These are phyloP conservation scores for Mesoligia furuncula DNA, from an alignment of 2,888 invertebrate genomes.

Conservation along the genomic window DNA sequence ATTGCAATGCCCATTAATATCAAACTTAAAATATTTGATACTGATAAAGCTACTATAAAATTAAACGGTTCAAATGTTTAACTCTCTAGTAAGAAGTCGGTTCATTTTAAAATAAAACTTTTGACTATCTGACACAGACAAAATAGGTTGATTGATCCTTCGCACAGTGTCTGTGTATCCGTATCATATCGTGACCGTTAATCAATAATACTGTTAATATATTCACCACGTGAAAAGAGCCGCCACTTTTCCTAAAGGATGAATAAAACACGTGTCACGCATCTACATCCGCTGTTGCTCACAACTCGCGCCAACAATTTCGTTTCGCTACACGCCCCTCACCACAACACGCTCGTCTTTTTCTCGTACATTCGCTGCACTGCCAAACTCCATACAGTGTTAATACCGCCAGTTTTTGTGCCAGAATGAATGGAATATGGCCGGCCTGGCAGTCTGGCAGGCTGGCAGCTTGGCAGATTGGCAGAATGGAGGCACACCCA, in stretches of 20 bases:
- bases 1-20: not conserved
- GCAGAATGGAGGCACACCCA: constrained; percentile 50
- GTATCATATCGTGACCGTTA: not conserved
- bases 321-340: constrained; percentile 61
- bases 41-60: not conserved
- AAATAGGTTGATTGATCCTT: not conserved
- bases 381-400: constrained; percentile 76
- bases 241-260: not conserved
- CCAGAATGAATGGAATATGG: constrained; percentile 76
- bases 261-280: not conserved
- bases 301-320: constrained; percentile 17
- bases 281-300: constrained; percentile 16
- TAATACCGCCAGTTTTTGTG: constrained; percentile 67
- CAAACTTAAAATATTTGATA: not conserved
- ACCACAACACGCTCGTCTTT: constrained; percentile 76
- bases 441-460: constrained; percentile 61
- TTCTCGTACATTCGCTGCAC: constrained; percentile 72
- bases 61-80: not conserved
- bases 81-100: not conserved
- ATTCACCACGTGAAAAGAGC: not conserved
- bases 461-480: constrained; percentile 60
- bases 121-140: not conserved
- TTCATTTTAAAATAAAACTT: not conserved
- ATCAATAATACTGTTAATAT: not conserved
- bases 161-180: not conserved